Base-by-base conservation (phyloP, 2,888 invertebrate species). In the Spilosoma lubricipeda region DNA sequence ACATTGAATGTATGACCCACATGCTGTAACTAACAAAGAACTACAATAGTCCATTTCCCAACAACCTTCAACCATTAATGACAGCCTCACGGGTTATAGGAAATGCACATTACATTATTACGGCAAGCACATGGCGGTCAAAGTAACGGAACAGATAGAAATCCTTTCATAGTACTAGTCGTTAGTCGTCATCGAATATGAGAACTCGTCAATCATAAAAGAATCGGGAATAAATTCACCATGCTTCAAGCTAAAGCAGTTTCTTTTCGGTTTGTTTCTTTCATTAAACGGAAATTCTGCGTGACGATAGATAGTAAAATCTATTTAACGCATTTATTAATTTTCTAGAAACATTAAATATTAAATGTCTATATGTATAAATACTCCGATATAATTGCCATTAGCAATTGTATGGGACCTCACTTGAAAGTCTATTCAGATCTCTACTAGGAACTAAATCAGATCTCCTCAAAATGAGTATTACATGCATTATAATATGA, bases 41-140 rank as follows among this genome's bases (percentile, higher is more conserved):
- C 87, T 85, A 89, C 89, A 89, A 87, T 88, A 88, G 82, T 89
- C 87, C 87, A 89, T 92, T 92, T 90, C 86, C 87, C 89, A 88
- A 90, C 88, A 90, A 85, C 91, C 90, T 91, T 89, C 89, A 85
- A 77, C 72, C 75, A 71, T 84, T 87, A 86, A 86, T 87, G 80
- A 85, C 75, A 80, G 82, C 80, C 80, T 78, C 73, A 75, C 67
- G 76, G 76, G 79, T 72, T 70, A 76, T 78, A 81, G 81, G 75
- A 82, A 83, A 77, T 79, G 75, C 76, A 75, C 73, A 72, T 74
- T 77, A 76, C 42, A 67, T 72, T 71, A 39, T 65, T 76, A 72
- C 67, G 64, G 76, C 73, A 70, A 70, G 36, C 63, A 71, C 52
- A 69, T 27, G 30, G 11, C 5, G 23, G 56, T 70, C 15, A n/a